Base-by-base conservation (phyloP, 2,797 vertebrate genomes). In the Gila robusta region DNA sequence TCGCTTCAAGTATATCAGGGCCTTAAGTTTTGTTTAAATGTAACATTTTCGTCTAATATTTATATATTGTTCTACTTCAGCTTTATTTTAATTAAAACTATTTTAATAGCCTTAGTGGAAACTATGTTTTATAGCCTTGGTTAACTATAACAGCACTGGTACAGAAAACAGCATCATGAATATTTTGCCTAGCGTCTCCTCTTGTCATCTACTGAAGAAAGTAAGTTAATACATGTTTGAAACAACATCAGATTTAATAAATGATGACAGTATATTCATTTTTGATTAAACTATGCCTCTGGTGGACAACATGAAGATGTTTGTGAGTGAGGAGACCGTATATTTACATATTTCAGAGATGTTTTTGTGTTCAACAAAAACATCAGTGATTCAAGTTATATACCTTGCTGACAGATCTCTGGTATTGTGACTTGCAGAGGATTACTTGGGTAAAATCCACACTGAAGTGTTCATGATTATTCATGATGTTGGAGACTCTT, bases 391-490 rank as follows among this genome's bases (percentile, higher is more conserved):
- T 66, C 41, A 23, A 81, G 7, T 39, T 32, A 0, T 37, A 11
- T 35, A 21, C 67, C 23, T 54, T 71, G 23, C 80, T 82, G 14
- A 41, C 5, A 11, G 35, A 26, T 71, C 32, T 39, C 44, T n/a
- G n/a, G 23, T 69, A 14, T 70, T 79, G 56, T 44, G 56, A 28
- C 16, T 81, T 32, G 37, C 39, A 64, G 74, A 64, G 70, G 76
- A 79, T 66, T 79, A 47, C 81, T 87, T 74, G 67, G 47, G 32
- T 47, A 32, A 41, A 80, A 66, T 62, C 39, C 14, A 16, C 19
- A 11, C 35, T 78, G 41, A 52, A 52, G 54, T 78, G 37, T 32
- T 32, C 28, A 32, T 32, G 47, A 41, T 66, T 72, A 73, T 84
- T 77, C 23, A 47, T 78, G 37, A 59, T 49, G 49, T 81, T 81